A percentile compares a stretch with the other conserved stretches of the same genome.
Evolutionary conservation across 2,797 vertebrate species (phyloP).

Genomic region (Enteromius afrohamiltoni): DNA sequence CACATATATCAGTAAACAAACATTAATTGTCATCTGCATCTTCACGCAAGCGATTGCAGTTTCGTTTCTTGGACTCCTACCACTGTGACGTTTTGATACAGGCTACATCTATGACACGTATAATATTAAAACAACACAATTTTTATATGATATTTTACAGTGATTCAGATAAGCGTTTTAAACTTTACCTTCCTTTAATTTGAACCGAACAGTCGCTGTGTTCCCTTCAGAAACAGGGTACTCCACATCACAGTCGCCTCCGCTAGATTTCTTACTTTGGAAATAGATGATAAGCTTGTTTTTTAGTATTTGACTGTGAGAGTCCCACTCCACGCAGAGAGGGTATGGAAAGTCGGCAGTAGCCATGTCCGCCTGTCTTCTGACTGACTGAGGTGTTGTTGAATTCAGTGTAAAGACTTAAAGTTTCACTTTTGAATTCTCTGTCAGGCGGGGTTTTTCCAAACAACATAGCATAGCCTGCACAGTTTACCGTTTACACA

Average conservation of each 20-base stretch:
- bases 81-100: not conserved
- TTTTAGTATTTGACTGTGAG: conserved; percentile 55
- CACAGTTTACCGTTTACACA: no score
- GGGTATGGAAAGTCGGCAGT: conserved; percentile 37
- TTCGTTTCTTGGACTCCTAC: not conserved
- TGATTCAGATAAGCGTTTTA: no score
- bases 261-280: conserved; percentile 72
- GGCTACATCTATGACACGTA: no score
- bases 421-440: conserved; percentile 76
- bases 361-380: conserved; percentile 34
- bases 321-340: conserved; percentile 67
- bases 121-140: no score
- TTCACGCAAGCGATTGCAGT: not conserved
- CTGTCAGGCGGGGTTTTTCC: not conserved
- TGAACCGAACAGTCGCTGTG: conserved; percentile 70
- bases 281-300: conserved; percentile 77
- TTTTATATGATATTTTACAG: no score
- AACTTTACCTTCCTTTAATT: conserved; percentile 66
- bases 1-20: not conserved
- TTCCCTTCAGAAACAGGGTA: conserved; percentile 41
- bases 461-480: no score
- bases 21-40: not conserved
- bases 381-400: fast-evolving
- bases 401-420: not conserved
- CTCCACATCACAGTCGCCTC: conserved; percentile 73